phyloP scores from a whole-genome alignment of 1,140 invertebrate genomes.

The Rhopalosiphum maidis region DNA sequence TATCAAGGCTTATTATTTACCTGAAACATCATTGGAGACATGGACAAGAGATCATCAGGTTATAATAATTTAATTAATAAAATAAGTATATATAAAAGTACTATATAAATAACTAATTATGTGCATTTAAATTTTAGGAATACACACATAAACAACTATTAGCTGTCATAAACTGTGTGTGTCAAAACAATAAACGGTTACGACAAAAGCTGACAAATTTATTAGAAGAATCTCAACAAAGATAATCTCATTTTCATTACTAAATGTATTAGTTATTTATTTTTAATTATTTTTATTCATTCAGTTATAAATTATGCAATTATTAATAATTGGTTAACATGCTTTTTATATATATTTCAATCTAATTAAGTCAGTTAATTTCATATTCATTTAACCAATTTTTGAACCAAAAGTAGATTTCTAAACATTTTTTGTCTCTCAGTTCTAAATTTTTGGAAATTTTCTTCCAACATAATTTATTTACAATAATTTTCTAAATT shows the following conservation, averaged over 20 bases:
- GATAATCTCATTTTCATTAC: conserved; percentile 42
- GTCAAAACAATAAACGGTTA: conserved; percentile 86
- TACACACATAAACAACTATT: conserved; percentile 88
- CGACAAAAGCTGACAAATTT: conserved; percentile 77
- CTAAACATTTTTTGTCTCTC: too few relatives aligned
- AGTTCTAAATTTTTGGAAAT: too few relatives aligned
- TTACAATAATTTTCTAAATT: too few relatives aligned
- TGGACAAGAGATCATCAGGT: conserved; percentile 87
- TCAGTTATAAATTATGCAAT: neutral
- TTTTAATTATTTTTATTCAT: neutral
- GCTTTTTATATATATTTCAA: neutral
- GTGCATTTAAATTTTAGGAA: conserved; percentile 67
- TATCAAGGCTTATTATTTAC: conserved; percentile 95
- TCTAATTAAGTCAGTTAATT: neutral
- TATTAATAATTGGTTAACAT: neutral
- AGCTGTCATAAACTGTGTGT: conserved; percentile 83
- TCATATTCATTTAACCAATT: neutral
- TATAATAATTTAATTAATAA: conserved; percentile 59
- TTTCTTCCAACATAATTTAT: too few relatives aligned
- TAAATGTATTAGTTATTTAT: neutral
- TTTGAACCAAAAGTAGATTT: too few relatives aligned
- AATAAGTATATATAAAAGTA: neutral
- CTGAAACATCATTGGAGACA: conserved; percentile 83
- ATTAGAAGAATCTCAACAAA: conserved; percentile 68
- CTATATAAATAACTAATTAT: conserved; percentile 16